Evolutionary conservation across 1,140 invertebrate genomes (phyloP).

Genomic region (Pectinophora gossypiella): DNA sequence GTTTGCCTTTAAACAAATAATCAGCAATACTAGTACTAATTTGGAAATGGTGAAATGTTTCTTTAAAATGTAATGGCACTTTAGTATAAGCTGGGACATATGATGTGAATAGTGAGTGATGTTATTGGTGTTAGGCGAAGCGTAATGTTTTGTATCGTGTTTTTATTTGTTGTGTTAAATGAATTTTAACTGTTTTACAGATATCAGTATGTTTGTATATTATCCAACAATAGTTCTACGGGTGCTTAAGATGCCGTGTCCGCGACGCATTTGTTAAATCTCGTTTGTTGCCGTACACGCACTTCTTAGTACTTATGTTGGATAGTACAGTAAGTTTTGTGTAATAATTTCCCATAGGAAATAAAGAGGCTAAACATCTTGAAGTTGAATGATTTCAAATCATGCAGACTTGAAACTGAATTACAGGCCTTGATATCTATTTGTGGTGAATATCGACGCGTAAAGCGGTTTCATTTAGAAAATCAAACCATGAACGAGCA

Average conservation of each 20-base stretch:
- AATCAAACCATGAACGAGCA: too few species aligned
- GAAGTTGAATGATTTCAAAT: too few species aligned
- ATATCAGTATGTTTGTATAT: neutral
- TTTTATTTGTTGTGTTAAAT: constrained; percentile 5
- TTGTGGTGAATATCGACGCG: too few species aligned
- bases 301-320: neutral
- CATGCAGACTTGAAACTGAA: too few species aligned
- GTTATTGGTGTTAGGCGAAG: constrained; percentile 16
- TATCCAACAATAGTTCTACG: neutral
- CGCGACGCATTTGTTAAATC: too few species aligned
- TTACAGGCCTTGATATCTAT: too few species aligned
- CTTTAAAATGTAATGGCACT: constrained; percentile 38
- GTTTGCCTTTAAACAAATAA: constrained; percentile 53
- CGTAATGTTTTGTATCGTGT: constrained; percentile 20
- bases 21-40: constrained; percentile 50
- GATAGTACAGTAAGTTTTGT: too few species aligned
- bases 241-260: neutral
- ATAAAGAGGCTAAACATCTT: neutral
- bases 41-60: constrained; percentile 26
- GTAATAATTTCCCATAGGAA: neutral
- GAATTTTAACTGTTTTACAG: neutral
- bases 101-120: constrained; percentile 37
- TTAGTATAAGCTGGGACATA: constrained; percentile 32
- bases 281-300: neutral
- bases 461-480: too few species aligned